Percentiles rank a stretch among this genome's conserved stretches.
Conservation (phyloP, 2,797 vertebrate species). For the Enteromius trimaculatus region DNA sequence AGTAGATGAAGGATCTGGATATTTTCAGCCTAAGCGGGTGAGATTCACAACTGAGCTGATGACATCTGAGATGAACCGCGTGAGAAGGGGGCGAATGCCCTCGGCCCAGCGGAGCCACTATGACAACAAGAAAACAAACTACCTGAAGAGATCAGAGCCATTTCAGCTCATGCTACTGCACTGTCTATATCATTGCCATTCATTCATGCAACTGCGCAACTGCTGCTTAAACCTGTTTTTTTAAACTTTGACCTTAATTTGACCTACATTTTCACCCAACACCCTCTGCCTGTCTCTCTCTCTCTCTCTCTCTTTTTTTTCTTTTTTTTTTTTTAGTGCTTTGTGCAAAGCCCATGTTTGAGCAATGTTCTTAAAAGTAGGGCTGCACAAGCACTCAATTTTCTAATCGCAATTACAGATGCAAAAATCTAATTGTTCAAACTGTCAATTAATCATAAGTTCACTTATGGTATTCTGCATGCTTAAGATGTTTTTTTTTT, state of each 20-base stretch:
- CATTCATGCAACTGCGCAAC: neutral
- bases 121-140: neutral
- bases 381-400: too few relatives aligned
- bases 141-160: neutral
- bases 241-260: too few relatives aligned
- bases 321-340: neutral
- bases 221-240: neutral
- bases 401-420: too few relatives aligned
- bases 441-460: too few relatives aligned
- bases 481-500: too few relatives aligned
- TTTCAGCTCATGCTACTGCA: neutral
- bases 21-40: conserved; percentile 12
- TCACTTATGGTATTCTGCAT: too few relatives aligned
- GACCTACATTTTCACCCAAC: neutral
- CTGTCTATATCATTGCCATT: neutral
- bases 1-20: neutral
- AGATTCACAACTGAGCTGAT: conserved; percentile 13
- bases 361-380: neutral
- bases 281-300: neutral
- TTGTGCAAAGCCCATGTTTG: neutral
- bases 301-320: too few relatives aligned
- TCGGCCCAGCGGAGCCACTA: neutral
- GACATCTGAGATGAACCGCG: neutral
- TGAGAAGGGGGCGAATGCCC: neutral
- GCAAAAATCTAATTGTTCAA: too few relatives aligned